phyloP scores from a whole-genome alignment of 2,888 invertebrate species.

The Trissolcus japonicus region DNA sequence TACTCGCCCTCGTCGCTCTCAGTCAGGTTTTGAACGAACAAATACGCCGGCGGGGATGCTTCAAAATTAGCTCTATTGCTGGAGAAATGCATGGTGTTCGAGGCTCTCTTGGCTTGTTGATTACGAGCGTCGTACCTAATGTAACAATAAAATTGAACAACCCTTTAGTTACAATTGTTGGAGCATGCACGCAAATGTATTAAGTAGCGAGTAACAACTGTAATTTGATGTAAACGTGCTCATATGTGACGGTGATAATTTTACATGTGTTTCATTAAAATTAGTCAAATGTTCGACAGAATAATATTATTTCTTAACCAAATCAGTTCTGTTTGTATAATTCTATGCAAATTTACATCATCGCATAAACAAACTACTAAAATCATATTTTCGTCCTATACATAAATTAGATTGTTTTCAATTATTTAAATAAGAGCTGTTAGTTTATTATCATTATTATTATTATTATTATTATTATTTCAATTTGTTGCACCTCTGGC shows the following conservation, averaged over 20 bases:
- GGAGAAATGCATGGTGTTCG: slow-evolving; percentile 80
- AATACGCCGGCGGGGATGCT: slow-evolving; percentile 78
- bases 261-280: slow-evolving; percentile 12
- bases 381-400: no score
- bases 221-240: slow-evolving; percentile 18
- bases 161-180: slow-evolving; percentile 42
- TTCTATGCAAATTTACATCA: no score
- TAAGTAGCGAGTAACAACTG: slow-evolving; percentile 28
- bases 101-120: slow-evolving; percentile 78
- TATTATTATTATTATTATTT: no score
- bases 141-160: slow-evolving; percentile 63
- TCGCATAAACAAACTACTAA: no score
- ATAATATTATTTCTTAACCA: no score
- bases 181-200: slow-evolving; percentile 14
- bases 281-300: no score
- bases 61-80: slow-evolving; percentile 80
- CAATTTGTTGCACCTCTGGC: no score
- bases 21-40: slow-evolving; percentile 72
- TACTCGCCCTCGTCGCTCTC: slow-evolving; percentile 82
- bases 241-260: slow-evolving; percentile 19
- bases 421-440: no score
- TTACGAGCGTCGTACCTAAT: slow-evolving; percentile 81
- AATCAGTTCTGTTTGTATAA: no score
- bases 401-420: no score
- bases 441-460: no score